Evolutionary conservation across 2,113 vertebrate species (phyloP), one percentile per base, ranked within the genome.

Genomic region (Prionailurus viverrinus): DNA sequence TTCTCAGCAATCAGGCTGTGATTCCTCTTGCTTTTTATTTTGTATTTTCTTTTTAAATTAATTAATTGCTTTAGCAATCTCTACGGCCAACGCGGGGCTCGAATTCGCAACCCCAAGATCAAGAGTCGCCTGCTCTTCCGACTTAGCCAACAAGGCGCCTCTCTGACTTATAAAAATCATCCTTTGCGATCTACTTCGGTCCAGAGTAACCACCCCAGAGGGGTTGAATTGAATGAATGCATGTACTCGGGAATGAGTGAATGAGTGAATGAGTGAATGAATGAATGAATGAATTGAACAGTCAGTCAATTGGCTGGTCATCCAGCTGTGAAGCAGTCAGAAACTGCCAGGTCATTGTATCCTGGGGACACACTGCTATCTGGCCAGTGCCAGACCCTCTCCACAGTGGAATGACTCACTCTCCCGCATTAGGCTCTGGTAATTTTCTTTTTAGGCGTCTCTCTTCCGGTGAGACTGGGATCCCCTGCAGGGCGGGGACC

Each of bases 221-320:
- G 45, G 29, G 4, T 27, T 88, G 41, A 74, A 39, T 33, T 51
- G 84, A 74, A 55, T 10, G 68, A 71, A 33, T 61, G 41, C 23
- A 14, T 0, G 5, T 4, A 8, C 27, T 10, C 3, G 11, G 25
- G 33, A 25, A 27, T 33, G 21, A 25, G 19, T 36, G 21, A 21
- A 68, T 25, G 58, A 39, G 23, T 15, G 53, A 82, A 92, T 21
- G 84, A 55, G 15, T 36, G 21, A 21, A 68, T 25, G 58, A 39
- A 31, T 29, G 51, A 82, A 74, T 1, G 4, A 69, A 51, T 21
- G 84, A 55, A 45, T 45, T 45, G 45, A 58, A 48, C 29, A 7
- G 14, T 55, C 23, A 5, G 82, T 31, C 55, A 36, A 10, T 48
- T 6, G 9, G 53, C 19, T 25, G 13, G 36, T 31, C 61, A 7